Evolutionary conservation across 2,888 invertebrate species (phyloP).

Genomic region (Andrena hattorfiana): DNA sequence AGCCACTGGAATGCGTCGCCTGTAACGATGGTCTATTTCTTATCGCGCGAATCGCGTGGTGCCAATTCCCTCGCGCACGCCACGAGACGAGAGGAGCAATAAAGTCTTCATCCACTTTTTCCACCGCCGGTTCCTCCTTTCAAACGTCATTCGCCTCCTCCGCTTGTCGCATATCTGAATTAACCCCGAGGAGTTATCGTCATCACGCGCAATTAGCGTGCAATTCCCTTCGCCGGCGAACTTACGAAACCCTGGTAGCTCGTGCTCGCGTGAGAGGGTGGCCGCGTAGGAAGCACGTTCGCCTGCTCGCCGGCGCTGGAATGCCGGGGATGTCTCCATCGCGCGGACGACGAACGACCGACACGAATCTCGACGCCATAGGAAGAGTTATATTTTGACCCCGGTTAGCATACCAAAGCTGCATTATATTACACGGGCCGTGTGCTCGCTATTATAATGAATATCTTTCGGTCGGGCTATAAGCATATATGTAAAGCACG

Average conservation of each 20-base stretch:
- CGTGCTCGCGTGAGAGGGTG: neutral
- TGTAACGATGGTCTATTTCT: slow-evolving; percentile 48
- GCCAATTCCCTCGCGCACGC: slow-evolving; percentile 68
- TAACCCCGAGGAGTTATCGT: neutral
- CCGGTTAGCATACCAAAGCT: slow-evolving; percentile 83
- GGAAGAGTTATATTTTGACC: slow-evolving; percentile 81
- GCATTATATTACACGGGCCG: slow-evolving; percentile 76
- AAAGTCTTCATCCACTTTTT: slow-evolving; percentile 70
- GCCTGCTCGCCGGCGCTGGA: slow-evolving; percentile 3
- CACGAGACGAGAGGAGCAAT: slow-evolving; percentile 54
- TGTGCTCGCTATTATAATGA: slow-evolving; percentile 80
- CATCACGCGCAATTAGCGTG: neutral
- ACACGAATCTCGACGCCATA: slow-evolving; percentile 63
- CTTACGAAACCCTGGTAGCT: neutral
- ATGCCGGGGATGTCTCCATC: slow-evolving; percentile 67
- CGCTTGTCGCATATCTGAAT: neutral
- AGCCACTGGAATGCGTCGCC: neutral
- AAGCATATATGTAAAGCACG: slow-evolving; percentile 76
- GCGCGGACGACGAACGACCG: slow-evolving; percentile 56
- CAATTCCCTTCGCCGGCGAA: neutral
- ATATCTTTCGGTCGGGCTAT: slow-evolving; percentile 71
- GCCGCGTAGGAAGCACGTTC: slow-evolving; percentile 47
- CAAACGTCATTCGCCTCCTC: neutral
- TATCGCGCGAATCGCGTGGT: slow-evolving; percentile 65
- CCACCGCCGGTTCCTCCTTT: slow-evolving; percentile 6